Base-by-base conservation (phyloP, 2,113 vertebrate species). In the Neoarius graeffei region DNA sequence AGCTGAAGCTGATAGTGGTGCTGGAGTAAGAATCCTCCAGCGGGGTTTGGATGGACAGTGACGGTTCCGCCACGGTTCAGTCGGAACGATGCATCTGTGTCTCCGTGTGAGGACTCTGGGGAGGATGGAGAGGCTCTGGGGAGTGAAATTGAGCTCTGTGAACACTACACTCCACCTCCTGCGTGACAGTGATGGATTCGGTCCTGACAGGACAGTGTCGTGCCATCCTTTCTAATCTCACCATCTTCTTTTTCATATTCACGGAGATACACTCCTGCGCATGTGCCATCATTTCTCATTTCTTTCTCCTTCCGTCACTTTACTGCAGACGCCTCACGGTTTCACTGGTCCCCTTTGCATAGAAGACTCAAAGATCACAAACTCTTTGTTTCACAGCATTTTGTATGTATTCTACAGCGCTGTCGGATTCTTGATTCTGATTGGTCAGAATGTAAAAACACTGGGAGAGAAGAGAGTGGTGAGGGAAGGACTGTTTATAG, bases 211-310 rank as follows among this genome's bases (percentile, higher is more conserved):
- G 86, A 86, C 85, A 86, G 79, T 90, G 91, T 88, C 90, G 86
- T 86, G 73, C 81, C 89, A 92, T 92, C 90, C 89, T 91, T 92
- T 86, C 89, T 90, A 92, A 91, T 92, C 81, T 92, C 67, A 71
- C 80, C 87, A 25, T 74, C 30, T 86, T 88, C 64, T 80, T 84
- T 86, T 76, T 73, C 69, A 79, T 67, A 84, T 88, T 83, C 86
- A 84, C n/a, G 79, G 80, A 60, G 84, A 25, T 64, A 5, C 79
- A 52, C 69, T 59, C 80, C 56, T 59, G 48, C 71, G 73, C 84
- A 87, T 35, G 19, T 56, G 66, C 73, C 56, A 79, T 90, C 87
- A 64, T 80, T 73, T 71, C 82, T 81, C 85, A 57, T 73, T 86
- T 62, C 10, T 66, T 23, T 54, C 15, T 56, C 67, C 27, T 67